These are phyloP conservation scores for Coracias cyanogaster DNA, from an alignment of 2,797 vertebrate genomes.

Conservation along the genomic window DNA sequence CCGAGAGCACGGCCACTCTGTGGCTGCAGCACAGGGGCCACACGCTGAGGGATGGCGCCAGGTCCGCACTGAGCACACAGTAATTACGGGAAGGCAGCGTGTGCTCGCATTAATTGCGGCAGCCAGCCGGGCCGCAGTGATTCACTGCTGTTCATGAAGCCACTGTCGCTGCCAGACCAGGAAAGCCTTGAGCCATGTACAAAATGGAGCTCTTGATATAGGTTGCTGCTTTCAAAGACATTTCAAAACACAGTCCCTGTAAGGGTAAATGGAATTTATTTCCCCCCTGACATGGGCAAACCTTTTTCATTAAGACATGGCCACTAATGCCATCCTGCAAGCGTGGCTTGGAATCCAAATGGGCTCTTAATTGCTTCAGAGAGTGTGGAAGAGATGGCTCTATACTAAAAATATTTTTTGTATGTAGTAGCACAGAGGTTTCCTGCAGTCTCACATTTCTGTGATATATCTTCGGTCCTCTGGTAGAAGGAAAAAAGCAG, in stretches of 20 bases:
- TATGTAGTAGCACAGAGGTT: neutral
- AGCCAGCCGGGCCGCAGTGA: neutral
- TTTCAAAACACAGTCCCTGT: neutral
- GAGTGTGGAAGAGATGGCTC: neutral
- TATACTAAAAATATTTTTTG: neutral
- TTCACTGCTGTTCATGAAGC: neutral
- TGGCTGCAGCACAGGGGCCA: neutral
- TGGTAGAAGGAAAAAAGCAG: neutral
- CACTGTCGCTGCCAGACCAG: fast-evolving
- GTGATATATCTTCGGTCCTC: neutral
- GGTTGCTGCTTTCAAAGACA: neutral
- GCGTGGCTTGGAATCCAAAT: neutral
- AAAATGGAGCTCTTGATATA: neutral
- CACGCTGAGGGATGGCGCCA: neutral
- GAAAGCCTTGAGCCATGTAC: neutral
- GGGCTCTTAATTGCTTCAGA: neutral
- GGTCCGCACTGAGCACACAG: neutral
- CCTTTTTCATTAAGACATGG: neutral
- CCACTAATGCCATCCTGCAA: neutral
- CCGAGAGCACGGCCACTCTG: neutral
- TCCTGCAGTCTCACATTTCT: neutral
- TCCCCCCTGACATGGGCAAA: neutral
- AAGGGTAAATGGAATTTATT: neutral
- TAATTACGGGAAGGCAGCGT: slow-evolving; percentile 20
- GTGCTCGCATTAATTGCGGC: neutral